Conservation (phyloP, 2,113 vertebrate genomes). For the Plecturocebus donacophilus region DNA sequence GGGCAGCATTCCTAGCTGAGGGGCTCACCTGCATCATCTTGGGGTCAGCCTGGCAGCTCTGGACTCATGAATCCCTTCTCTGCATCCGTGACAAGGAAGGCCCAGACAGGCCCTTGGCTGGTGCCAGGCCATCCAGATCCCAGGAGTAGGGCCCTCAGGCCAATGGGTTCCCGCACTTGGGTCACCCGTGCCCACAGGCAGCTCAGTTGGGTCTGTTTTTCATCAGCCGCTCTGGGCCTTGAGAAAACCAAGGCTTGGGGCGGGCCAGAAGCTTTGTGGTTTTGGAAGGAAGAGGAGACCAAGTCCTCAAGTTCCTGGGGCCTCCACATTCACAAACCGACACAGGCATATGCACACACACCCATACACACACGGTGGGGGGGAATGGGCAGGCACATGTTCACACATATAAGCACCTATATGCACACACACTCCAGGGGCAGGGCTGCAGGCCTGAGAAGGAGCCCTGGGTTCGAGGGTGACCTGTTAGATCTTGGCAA, state of each 20-base stretch:
- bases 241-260: constrained; percentile 48
- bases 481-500: background rate
- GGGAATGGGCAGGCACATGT: fast-evolving
- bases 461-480: background rate
- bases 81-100: background rate
- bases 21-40: background rate
- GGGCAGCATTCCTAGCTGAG: background rate
- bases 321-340: background rate
- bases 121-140: background rate
- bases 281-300: constrained; percentile 51
- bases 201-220: constrained; percentile 41
- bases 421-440: background rate
- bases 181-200: background rate
- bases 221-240: constrained; percentile 53
- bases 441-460: background rate
- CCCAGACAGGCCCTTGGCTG: background rate
- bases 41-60: background rate
- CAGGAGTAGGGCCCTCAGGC: background rate
- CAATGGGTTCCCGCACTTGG: background rate
- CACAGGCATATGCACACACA: background rate
- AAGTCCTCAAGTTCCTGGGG: background rate
- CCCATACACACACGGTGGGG: fast-evolving
- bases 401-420: background rate
- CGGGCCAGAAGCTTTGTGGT: constrained; percentile 10
- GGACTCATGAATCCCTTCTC: background rate